A percentile compares a stretch with the other conserved stretches of the same genome.
phyloP scores from a whole-genome alignment of 2,113 vertebrate species.

The Ginglymostoma cirratum region DNA sequence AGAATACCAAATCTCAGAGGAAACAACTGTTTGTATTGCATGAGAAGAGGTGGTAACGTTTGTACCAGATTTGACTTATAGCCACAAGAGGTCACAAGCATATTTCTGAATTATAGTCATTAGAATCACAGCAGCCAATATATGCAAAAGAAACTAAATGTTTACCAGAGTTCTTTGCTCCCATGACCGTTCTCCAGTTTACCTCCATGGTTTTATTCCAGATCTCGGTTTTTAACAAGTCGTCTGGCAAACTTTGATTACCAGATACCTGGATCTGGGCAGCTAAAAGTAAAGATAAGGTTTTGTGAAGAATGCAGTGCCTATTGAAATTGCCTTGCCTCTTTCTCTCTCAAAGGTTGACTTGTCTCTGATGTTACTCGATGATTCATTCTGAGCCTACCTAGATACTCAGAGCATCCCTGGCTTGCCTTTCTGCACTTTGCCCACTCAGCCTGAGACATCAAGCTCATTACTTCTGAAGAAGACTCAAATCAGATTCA shows the following conservation, averaged over 20 bases:
- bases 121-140: no score
- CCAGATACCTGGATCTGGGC: background rate
- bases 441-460: no score
- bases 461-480: no score
- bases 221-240: background rate
- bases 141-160: background rate
- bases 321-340: background rate
- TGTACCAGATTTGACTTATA: no score
- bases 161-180: background rate
- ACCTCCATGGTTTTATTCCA: background rate
- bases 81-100: no score
- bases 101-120: background rate
- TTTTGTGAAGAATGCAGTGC: background rate
- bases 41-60: no score
- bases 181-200: background rate
- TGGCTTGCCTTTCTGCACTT: background rate
- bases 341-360: background rate
- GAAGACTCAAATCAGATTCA: no score
- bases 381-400: background rate
- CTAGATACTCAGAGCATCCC: no score
- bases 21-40: no score
- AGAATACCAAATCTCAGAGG: no score
- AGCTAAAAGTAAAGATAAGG: background rate
- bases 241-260: background rate
- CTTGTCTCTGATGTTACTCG: background rate